Evolutionary conservation across 2,888 invertebrate genomes (phyloP).

Genomic region (Xylota sylvarum): DNA sequence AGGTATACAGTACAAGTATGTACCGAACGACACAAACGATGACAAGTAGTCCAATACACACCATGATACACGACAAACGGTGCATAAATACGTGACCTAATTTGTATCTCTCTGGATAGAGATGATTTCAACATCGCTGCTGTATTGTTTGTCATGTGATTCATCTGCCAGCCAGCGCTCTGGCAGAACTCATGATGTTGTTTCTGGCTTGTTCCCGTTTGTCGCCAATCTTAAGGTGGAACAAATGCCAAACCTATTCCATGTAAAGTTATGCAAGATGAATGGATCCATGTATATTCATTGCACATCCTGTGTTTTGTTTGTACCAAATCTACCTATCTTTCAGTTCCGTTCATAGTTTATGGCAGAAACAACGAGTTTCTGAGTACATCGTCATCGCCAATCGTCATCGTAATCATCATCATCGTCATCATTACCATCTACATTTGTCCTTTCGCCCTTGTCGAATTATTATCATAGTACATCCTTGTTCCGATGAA

Average conservation of each 20-base stretch:
- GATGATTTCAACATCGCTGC: conserved; percentile 15
- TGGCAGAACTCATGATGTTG: conserved; percentile 24
- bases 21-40: conserved; percentile 28
- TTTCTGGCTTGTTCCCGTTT: conserved; percentile 31
- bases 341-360: conserved; percentile 47
- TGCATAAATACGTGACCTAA: conserved; percentile 76
- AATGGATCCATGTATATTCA: conserved; percentile 64
- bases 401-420: conserved; percentile 27
- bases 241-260: conserved; percentile 75
- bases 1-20: conserved; percentile 14
- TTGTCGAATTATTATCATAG: conserved; percentile 71
- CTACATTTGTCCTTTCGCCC: conserved; percentile 56
- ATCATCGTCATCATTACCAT: conserved; percentile 27
- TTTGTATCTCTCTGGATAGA: conserved; percentile 31
- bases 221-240: conserved; percentile 55
- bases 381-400: conserved; percentile 50
- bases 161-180: conserved; percentile 43
- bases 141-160: conserved; percentile 52
- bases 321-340: conserved; percentile 60
- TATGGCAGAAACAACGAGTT: conserved; percentile 61
- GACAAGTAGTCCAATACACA: conserved; percentile 30
- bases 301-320: conserved; percentile 71
- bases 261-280: conserved; percentile 69
- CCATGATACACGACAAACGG: conserved; percentile 41
- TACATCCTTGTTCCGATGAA: conserved; percentile 61